Percentiles rank a stretch among this genome's conserved stretches.
phyloP scores from a whole-genome alignment of 92 coral and sea anemone genomes.

The Umimayanthus chanpuru region DNA sequence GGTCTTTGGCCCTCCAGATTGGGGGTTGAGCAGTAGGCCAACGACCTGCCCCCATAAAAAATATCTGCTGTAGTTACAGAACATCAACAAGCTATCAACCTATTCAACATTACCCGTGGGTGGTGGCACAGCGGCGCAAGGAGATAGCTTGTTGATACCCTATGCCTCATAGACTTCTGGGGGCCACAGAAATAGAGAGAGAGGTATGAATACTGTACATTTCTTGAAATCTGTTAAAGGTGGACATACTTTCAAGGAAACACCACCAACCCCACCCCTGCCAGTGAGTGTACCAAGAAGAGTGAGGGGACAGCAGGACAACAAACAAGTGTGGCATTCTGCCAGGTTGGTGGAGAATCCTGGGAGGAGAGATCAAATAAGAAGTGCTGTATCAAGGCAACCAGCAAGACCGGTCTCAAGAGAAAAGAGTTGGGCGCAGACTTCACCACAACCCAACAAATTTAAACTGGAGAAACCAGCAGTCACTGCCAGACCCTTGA shows the following conservation, averaged over 20 bases:
- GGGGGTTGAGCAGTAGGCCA: too few species aligned
- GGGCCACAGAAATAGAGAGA: too few species aligned
- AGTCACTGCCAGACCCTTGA: neutral
- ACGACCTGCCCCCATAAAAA: too few species aligned
- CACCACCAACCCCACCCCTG: neutral
- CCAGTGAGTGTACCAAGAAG: conserved; percentile 28
- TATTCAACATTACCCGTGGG: too few species aligned
- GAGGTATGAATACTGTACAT: neutral
- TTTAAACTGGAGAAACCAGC: neutral
- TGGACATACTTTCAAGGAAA: neutral
- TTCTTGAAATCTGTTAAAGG: neutral
- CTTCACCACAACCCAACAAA: neutral
- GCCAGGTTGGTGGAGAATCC: neutral
- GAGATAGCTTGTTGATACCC: too few species aligned
- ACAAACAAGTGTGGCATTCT: neutral
- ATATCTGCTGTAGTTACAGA: too few species aligned
- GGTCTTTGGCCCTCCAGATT: too few species aligned
- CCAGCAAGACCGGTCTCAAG: conserved; percentile 25
- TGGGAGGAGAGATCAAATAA: neutral
- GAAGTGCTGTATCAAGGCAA: neutral
- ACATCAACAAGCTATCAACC: too few species aligned
- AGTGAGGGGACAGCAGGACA: conserved; percentile 1
- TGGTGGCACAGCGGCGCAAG: too few species aligned
- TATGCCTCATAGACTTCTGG: too few species aligned
- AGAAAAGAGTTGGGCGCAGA: neutral